Evolutionary conservation across 2,888 invertebrate species (phyloP), one percentile per base, ranked within the genome.

Genomic region (Sminthurinus aureus): DNA sequence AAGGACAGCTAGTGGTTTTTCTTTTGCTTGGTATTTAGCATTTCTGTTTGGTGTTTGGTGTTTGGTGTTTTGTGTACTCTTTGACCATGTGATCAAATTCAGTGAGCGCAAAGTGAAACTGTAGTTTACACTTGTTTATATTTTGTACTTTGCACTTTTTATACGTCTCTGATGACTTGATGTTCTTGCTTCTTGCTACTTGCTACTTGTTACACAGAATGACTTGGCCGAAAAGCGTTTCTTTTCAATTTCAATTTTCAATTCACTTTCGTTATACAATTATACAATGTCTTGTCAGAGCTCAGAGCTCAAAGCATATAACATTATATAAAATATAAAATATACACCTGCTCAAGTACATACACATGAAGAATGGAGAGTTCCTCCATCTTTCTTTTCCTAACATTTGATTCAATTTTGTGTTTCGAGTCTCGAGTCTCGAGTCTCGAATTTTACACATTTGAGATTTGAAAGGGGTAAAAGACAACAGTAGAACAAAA

Each of bases 201-300:
- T 79, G 69, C 38, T 79, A 67, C 58, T 79, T 79, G 79, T 79
- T 79, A 79, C 79, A 51, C 50, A 79, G 79, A 50, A 71, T 79
- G 79, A 79, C 79, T 79, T 71, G 69, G 79, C 50, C 51, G 51
- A 79, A 79, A 79, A 69, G 50, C 6, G 18, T 79, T 78, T 66
- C 78, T 78, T 78, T 78, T 78, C 78, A 78, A 78, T 79, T 79
- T 79, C 79, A 79, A 79, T 79, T 79, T 79, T 79, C 79, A 79
- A 79, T 79, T 79, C 71, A 79, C 79, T 79, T 79, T 79, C 79
- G 69, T 79, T 79, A 69, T 69, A 69, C 69, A 24, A 20, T 69
- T 69, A 9, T 20, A 69, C 69, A 69, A 20, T 69, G 22, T 38
- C 38, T 38, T 38, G 38, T 38, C 38, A 38, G 38, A 6, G 38